Conservation (phyloP, 2,113 vertebrate genomes). For the Phycodurus eques region DNA sequence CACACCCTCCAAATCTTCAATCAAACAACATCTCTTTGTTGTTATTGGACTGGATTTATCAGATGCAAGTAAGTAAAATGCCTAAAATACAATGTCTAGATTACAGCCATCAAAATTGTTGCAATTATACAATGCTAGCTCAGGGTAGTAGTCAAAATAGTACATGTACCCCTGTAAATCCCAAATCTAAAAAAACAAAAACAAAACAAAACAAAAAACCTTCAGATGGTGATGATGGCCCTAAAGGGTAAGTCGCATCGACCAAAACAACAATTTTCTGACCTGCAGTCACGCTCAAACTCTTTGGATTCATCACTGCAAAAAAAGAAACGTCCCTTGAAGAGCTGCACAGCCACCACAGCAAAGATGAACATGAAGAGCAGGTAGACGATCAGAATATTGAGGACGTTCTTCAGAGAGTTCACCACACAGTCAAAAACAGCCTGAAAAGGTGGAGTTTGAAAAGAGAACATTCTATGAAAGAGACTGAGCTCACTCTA, state of each 20-base stretch:
- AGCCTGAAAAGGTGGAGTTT: constrained; percentile 70
- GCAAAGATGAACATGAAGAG: constrained; percentile 99
- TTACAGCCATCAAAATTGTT: no score
- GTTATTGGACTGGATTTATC: no score
- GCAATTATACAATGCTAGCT: no score
- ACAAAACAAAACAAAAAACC: no score
- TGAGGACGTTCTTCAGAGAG: constrained; percentile 94
- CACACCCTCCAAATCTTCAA: no score
- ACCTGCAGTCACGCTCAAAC: constrained; percentile 84
- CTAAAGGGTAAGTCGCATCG: neutral
- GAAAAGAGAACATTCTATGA: neutral
- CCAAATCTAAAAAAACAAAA: no score
- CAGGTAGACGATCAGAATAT: constrained; percentile 97
- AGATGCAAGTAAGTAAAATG: neutral
- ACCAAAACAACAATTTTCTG: constrained; percentile 7
- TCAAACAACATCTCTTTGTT: no score
- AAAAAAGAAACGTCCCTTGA: constrained; percentile 95
- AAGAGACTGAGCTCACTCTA: neutral
- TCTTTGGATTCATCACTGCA: constrained; percentile 96
- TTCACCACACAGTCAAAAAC: constrained; percentile 97
- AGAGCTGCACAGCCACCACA: constrained; percentile 94
- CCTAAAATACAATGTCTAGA: neutral
- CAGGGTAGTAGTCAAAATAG: no score
- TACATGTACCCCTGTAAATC: no score
- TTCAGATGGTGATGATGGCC: no score